Base-by-base conservation (phyloP, 2,888 invertebrate genomes). In the Danaus chrysippus region DNA sequence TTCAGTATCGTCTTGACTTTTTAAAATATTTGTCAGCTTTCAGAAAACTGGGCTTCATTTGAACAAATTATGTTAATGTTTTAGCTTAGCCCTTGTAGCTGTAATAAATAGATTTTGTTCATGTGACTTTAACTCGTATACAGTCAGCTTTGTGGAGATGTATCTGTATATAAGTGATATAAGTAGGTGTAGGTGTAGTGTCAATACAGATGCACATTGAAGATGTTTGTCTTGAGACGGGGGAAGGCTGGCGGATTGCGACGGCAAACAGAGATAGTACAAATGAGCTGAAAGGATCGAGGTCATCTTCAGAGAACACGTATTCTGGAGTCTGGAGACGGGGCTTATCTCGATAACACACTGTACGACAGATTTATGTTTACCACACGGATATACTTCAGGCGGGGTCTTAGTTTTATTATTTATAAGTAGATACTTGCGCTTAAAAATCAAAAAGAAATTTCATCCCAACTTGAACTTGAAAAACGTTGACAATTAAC, bases 201-300 rank as follows among this genome's bases (percentile, higher is more conserved):
- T 49, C 49, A 49, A 11, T 49, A 49, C 15, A 49, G 49, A 49
- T 62, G 10, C 17, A 46, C 46, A 56, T 44, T 59, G 56, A 49
- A 49, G 64, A 61, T 63, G 54, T 53, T 59, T 60, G 67, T 61
- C 64, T 67, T 68, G 62, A 63, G 64, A 68, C 61, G 66, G 63
- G 67, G 63, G 67, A 70, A 77, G 77, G 77, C 75, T 70, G 70
- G 74, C 76, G 80, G 80, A 87, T 87, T 87, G 86, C 84, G 90
- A 87, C 83, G 82, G 70, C 81, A 88, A 87, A 90, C 86, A 87
- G 79, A 84, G 90, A 90, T 90, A 85, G 72, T 62, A 80, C 75
- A 83, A 86, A 86, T 83, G 83, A 74, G 69, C 68, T 88, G 89
- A 88, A 87, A 84, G 87, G 83, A 89, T 83, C 76, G 90, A 72